phyloP scores from a whole-genome alignment of 2,888 invertebrate genomes.

The Pristionchus entomophagus region DNA sequence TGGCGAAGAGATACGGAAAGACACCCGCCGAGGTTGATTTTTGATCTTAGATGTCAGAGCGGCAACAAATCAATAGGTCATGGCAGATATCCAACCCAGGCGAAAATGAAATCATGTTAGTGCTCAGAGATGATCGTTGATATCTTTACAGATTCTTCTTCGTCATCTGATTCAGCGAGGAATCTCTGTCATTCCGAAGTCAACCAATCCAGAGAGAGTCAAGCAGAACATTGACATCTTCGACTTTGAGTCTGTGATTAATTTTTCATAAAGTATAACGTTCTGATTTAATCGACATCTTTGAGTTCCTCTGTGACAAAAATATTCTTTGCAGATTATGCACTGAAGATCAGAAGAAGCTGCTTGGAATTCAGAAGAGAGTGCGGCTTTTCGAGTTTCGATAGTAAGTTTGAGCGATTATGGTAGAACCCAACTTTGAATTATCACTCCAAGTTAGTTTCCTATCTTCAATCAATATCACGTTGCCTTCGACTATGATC shows the following conservation, averaged over 20 bases:
- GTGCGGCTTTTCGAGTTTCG: slow-evolving; percentile 59
- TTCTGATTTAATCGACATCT: background rate
- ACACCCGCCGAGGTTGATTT: slow-evolving; percentile 60
- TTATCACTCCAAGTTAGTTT: too few species aligned
- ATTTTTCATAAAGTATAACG: background rate
- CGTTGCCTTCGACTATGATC: too few species aligned
- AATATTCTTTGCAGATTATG: slow-evolving; percentile 48
- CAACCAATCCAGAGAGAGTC: slow-evolving; percentile 59
- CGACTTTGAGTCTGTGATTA: slow-evolving; percentile 61
- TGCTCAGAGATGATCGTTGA: background rate
- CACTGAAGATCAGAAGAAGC: slow-evolving; percentile 59
- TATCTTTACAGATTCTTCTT: slow-evolving; percentile 54
- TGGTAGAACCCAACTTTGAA: too few species aligned
- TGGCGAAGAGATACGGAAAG: slow-evolving; percentile 62
- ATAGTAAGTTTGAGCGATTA: too few species aligned
- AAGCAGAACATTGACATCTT: slow-evolving; percentile 66
- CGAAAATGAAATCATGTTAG: too few species aligned
- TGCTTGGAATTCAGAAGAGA: slow-evolving; percentile 54
- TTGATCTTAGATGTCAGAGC: background rate
- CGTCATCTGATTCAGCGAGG: slow-evolving; percentile 64
- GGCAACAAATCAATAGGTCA: too few species aligned
- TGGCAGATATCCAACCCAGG: too few species aligned
- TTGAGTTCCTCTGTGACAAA: background rate
- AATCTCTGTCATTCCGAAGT: slow-evolving; percentile 65
- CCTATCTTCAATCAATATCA: too few species aligned